These are phyloP conservation scores for Dipodomys ordii DNA, from an alignment of 2,113 vertebrate species.

Conservation along the genomic window DNA sequence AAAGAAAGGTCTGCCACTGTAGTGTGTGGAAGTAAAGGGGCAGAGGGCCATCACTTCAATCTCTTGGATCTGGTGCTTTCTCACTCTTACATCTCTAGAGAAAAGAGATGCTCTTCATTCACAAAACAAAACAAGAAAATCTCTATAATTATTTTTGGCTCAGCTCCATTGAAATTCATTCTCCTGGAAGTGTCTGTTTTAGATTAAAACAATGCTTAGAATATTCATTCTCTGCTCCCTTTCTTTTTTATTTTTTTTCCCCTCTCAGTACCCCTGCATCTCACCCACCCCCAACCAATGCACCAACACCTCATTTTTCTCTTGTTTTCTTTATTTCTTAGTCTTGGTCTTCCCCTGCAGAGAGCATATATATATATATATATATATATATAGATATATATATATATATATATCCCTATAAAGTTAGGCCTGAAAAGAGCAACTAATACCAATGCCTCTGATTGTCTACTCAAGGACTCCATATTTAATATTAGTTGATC, in stretches of 20 bases:
- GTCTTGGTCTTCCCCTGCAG: slow-evolving; percentile 47
- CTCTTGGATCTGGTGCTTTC: slow-evolving; percentile 57
- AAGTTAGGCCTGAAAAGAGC: slow-evolving; percentile 37
- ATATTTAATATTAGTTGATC: slow-evolving; percentile 17
- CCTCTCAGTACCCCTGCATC: slow-evolving; percentile 38
- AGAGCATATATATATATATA: not conserved
- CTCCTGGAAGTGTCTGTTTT: slow-evolving; percentile 69
- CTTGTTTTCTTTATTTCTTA: slow-evolving; percentile 46
- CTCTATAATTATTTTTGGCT: slow-evolving; percentile 83
- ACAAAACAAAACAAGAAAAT: slow-evolving; percentile 85
- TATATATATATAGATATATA: not conserved
- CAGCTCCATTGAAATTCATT: slow-evolving; percentile 75
- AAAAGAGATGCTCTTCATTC: slow-evolving; percentile 81
- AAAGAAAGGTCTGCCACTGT: slow-evolving; percentile 61
- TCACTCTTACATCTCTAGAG: slow-evolving; percentile 34
- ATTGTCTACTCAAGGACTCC: slow-evolving; percentile 12
- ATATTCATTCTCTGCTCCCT: slow-evolving; percentile 75
- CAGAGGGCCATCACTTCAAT: slow-evolving; percentile 68
- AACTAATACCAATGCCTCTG: not conserved
- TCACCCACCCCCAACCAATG: not conserved
- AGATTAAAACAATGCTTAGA: slow-evolving; percentile 72
- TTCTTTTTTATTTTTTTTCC: slow-evolving; percentile 39
- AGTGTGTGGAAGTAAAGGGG: slow-evolving; percentile 16
- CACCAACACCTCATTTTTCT: slow-evolving; percentile 1
- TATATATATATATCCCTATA: not conserved